Evolutionary conservation across 2,888 invertebrate genomes (phyloP), one percentile per base, ranked within the genome.

Genomic region (Prosopocoilus inquinatus): DNA sequence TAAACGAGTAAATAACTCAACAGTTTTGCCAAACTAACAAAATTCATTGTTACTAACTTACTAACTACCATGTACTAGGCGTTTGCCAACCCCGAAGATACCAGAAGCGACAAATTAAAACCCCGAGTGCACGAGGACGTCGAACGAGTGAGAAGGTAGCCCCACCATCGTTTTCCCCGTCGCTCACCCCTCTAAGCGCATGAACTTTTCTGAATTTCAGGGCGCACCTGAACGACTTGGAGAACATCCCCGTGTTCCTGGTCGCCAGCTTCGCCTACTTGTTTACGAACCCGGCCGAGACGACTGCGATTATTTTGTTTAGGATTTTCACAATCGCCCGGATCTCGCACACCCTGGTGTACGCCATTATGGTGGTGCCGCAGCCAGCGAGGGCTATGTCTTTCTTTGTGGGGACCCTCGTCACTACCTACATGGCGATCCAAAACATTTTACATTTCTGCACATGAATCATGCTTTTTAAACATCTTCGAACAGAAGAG

Each of bases 221-320:
- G 66, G 87, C 86, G 9, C 87, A 89, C 70, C 77, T 82, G 64
- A 89, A 89, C 67, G 89, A 89, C 70, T 70, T 89, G 72, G 89
- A 89, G 75, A 89, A 88, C 71, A 87, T 89, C 51, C 80, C 84
- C 0, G 79, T 83, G 1, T 89, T 88, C 70, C 80, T 86, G 71
- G 66, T 85, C 9, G 72, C 84, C 32, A 84, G 82, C 3, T 79
- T 83, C 3, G 70, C 84, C 53, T 89, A 86, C 75, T 68, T 85
- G 53, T 77, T 82, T 20, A 86, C 85, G 0, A 78, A 78, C 0
- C 88, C 89, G 0, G 73, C 73, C 49, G 69, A 75, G 4, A 69
- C 65, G 55, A 49, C 80, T 1, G 85, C 86, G 2, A 74, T 78
- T 43, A 74, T 78, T 58, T 69, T 85, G 48, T 85, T 86, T 73